Evolutionary conservation across 2,888 invertebrate genomes (phyloP).

Genomic region (Melieria crassipennis): DNA sequence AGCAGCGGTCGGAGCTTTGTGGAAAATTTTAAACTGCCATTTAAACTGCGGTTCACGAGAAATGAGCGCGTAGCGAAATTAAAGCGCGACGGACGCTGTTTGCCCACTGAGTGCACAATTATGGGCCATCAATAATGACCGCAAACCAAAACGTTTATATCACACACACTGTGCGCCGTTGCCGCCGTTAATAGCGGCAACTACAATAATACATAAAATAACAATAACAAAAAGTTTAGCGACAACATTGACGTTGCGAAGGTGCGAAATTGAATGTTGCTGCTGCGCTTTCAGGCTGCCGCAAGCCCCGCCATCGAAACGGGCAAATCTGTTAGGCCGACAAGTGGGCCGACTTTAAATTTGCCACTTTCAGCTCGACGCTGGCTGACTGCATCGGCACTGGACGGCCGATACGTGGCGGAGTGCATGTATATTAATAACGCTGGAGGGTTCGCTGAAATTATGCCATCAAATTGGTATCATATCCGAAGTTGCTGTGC

Average conservation of each 20-base stretch:
- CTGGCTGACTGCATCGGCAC: background rate
- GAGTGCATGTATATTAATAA: constrained; percentile 55
- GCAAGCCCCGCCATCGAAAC: constrained; percentile 3
- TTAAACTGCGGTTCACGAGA: background rate
- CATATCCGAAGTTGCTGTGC: constrained; percentile 30
- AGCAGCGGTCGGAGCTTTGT: constrained; percentile 14
- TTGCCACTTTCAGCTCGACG: constrained; percentile 54
- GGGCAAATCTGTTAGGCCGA: constrained; percentile 28
- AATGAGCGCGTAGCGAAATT: constrained; percentile 38
- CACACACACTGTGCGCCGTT: background rate
- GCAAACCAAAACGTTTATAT: constrained; percentile 7
- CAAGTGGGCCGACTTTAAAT: constrained; percentile 44
- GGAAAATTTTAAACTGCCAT: constrained; percentile 1
- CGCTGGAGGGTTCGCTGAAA: constrained; percentile 62
- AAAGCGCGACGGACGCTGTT: constrained; percentile 26
- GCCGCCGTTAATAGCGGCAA: background rate
- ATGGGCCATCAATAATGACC: constrained; percentile 42
- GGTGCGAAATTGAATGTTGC: constrained; percentile 36
- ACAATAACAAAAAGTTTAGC: background rate
- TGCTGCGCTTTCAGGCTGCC: background rate
- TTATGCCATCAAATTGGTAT: constrained; percentile 66
- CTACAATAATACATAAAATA: background rate
- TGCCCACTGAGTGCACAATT: constrained; percentile 43
- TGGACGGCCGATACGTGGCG: background rate
- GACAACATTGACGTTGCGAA: constrained; percentile 1